phyloP scores from a whole-genome alignment of 2,797 vertebrate species.

The Sardinella longiceps region DNA sequence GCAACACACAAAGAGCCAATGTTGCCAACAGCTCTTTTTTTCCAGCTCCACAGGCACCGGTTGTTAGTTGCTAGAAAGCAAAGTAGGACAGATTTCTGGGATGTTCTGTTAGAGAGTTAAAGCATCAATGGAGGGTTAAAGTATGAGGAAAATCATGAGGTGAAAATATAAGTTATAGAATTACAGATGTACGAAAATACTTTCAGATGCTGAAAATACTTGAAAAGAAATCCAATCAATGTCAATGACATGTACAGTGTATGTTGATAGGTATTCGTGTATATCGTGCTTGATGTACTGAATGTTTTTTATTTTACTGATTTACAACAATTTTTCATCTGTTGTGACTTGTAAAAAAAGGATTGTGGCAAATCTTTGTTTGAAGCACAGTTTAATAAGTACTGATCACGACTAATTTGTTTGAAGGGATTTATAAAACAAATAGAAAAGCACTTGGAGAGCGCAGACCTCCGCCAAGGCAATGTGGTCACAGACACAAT shows the following conservation, averaged over 20 bases:
- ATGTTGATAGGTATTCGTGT: background rate
- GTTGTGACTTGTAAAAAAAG: too few relatives aligned
- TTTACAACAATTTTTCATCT: too few relatives aligned
- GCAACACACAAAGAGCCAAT: slow-evolving; percentile 54
- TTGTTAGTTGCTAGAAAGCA: slow-evolving; percentile 27
- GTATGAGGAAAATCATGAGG: background rate
- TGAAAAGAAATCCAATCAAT: background rate
- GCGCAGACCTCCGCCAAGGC: too few relatives aligned
- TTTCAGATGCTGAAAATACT: too few relatives aligned
- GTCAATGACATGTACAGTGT: background rate
- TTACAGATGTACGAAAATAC: background rate
- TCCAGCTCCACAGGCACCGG: background rate
- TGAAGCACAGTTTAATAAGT: too few relatives aligned
- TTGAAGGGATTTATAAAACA: too few relatives aligned
- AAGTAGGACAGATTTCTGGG: slow-evolving; percentile 36
- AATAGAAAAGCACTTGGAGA: too few relatives aligned
- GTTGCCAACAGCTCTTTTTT: slow-evolving; percentile 34
- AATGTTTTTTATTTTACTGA: too few relatives aligned
- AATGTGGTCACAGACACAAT: too few relatives aligned
- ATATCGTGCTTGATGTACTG: background rate
- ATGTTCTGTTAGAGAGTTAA: slow-evolving; percentile 19
- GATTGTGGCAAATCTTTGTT: too few relatives aligned
- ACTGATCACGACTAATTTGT: too few relatives aligned
- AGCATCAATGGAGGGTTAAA: background rate
- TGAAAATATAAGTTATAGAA: background rate